Base-by-base conservation (phyloP, 2,888 invertebrate species). In the Auanema sp. region DNA sequence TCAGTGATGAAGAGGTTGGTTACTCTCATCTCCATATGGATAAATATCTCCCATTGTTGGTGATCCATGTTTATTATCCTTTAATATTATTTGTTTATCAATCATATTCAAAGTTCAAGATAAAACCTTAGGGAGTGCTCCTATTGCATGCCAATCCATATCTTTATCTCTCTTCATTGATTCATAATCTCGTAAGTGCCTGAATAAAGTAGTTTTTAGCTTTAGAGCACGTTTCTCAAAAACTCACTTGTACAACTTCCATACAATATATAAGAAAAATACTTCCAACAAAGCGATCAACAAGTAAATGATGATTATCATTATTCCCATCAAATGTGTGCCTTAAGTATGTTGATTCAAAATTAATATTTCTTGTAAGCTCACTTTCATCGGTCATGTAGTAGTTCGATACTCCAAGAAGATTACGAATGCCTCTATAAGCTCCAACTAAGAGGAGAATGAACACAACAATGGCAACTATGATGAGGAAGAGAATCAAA, bases 251-350 rank as follows among this genome's bases (percentile, higher is more conserved):
- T 82, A 82, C 12, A 82, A 76, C 41, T 79, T 76, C 65, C 76
- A 82, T 51, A 83, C 75, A 64, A 82, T 82, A 69, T 78, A 81
- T 47, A 82, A 69, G 77, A 82, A 82, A 78, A 80, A 81, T 23
- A 75, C 55, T 55, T 82, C 82, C 24, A 83, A 71, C 21, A 78
- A 59, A 18, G 82, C 82, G 49, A 82, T 74, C 24, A 79, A 66
- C 52, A 79, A 65, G 58, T 82, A 83, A 56, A 83, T 78, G 25
- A 80, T 72, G 55, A 82, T 80, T 60, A 82, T 80, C 72, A 73
- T 72, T 54, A 77, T 73, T 41, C 82, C 82, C 47, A 83, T 69
- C 6, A 75, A 60, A 58, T 73, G 69, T 1, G 82, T 83, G n/a
- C 80, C 82, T 81, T 65, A 60, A 79, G 69, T 14, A 42, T 11